These are phyloP conservation scores for Nothobranchius kuhntae DNA, from an alignment of 2,113 vertebrate species.

Conservation along the genomic window DNA sequence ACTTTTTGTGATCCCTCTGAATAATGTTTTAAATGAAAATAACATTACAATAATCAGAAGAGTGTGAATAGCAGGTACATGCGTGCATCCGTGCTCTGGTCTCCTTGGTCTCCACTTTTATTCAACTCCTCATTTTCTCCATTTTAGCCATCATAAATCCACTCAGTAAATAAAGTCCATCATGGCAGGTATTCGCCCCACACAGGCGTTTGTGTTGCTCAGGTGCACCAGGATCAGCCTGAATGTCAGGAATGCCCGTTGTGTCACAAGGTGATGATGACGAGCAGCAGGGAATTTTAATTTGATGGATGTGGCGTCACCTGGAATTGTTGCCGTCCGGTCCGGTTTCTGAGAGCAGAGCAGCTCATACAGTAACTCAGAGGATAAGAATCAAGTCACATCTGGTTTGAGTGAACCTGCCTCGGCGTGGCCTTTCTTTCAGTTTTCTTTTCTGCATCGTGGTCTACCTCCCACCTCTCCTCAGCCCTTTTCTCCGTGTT, in stretches of 20 bases:
- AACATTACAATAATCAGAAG: too few species aligned
- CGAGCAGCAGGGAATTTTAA: slow-evolving; percentile 42
- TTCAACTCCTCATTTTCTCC: too few species aligned
- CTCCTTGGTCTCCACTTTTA: too few species aligned
- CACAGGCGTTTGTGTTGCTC: not conserved
- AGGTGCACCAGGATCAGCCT: slow-evolving; percentile 12
- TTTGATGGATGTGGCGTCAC: slow-evolving; percentile 35
- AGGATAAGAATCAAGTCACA: slow-evolving; percentile 22
- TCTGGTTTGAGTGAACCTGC: slow-evolving; percentile 52
- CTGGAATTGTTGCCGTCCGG: slow-evolving; percentile 39
- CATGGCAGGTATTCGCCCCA: too few species aligned
- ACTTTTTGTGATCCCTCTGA: too few species aligned
- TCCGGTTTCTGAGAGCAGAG: not conserved
- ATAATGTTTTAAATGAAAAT: too few species aligned
- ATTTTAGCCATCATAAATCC: too few species aligned
- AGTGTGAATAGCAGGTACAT: too few species aligned
- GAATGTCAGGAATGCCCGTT: slow-evolving; percentile 54
- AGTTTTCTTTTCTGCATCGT: slow-evolving; percentile 55
- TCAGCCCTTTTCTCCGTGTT: slow-evolving; percentile 36
- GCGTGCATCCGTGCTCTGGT: too few species aligned
- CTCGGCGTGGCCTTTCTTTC: slow-evolving; percentile 44
- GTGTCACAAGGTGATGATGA: slow-evolving; percentile 32
- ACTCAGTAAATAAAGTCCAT: too few species aligned
- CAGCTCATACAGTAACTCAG: slow-evolving; percentile 12
- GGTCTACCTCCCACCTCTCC: slow-evolving; percentile 50